Base-by-base conservation (phyloP, 2,888 invertebrate genomes). In the Pyrochroa serraticornis region DNA sequence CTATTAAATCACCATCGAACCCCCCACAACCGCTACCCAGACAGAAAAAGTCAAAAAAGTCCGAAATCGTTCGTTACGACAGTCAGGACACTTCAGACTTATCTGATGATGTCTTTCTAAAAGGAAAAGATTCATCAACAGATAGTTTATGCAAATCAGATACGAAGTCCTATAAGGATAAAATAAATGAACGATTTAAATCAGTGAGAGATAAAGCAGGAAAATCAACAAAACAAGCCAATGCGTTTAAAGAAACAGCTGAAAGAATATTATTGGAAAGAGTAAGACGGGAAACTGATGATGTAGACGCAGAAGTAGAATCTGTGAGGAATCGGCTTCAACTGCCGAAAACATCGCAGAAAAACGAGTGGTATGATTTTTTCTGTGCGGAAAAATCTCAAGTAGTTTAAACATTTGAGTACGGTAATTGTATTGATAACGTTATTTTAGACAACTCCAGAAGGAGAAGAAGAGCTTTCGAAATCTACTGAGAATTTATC, bases 111-210 rank as follows among this genome's bases (percentile, higher is more conserved):
- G 63, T 66, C 10, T 67, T 67, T 45, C 41, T 35, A 10, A 48
- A 33, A 35, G 36, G 47, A 30, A 65, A 49, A 60, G 49, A 35
- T 46, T 41, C 33, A 33, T 62, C 45, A 7, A 50, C 54, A 7
- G 51, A 48, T 7, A 46, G 51, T 63, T 67, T 52, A 47, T 56
- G 30, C 44, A 65, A 51, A 63, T 68, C 13, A 62, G 58, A 77
- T 43, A 69, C 68, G 6, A 72, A 71, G 58, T 77, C 79, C 1
- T 80, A 80, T 58, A 70, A 77, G 60, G 79, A 80, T 35, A 74
- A 75, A 61, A 71, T 81, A 22, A 71, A 72, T 52, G 76, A 78
- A 52, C 68, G 80, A 45, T 77, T 80, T 59, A 71, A 74, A 54
- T 66, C 67, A 48, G 74, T 79, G 2, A 78, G 77, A 66, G 72